phyloP scores from a whole-genome alignment of 2,113 vertebrate genomes.

The Mohoua ochrocephala region DNA sequence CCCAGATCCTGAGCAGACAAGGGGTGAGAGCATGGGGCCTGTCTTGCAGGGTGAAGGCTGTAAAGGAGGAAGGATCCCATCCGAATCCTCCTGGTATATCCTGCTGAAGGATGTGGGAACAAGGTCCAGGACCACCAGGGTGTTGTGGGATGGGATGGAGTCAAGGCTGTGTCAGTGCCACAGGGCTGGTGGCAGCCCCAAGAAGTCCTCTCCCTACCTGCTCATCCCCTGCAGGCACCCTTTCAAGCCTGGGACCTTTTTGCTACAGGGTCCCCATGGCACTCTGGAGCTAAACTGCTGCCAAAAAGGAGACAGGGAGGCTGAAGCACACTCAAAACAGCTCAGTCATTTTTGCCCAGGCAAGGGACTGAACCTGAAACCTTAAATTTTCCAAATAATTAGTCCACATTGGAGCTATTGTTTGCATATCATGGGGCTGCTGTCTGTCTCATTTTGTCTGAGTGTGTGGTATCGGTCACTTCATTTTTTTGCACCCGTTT shows the following conservation, averaged over 20 bases:
- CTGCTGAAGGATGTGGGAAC: neutral
- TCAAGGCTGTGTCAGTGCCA: neutral
- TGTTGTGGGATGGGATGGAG: accelerated
- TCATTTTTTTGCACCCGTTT: accelerated
- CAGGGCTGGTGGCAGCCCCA: neutral
- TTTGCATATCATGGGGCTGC: neutral
- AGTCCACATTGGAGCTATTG: neutral
- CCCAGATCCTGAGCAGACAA: neutral
- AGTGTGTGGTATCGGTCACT: neutral
- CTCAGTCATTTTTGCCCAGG: neutral
- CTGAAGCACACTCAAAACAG: neutral
- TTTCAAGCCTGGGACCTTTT: neutral
- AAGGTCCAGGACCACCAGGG: neutral
- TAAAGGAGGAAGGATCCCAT: neutral
- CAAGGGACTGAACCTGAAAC: neutral
- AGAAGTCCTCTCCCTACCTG: neutral
- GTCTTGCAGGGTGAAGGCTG: neutral
- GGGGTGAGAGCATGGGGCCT: accelerated
- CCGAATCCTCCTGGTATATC: neutral
- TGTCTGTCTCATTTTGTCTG: neutral
- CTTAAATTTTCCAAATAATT: neutral
- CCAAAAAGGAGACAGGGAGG: accelerated
- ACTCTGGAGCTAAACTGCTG: neutral
- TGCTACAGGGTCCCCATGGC: accelerated
- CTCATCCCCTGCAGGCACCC: accelerated